A percentile compares a stretch with the other conserved stretches of the same genome.
Evolutionary conservation across 2,888 invertebrate genomes (phyloP).

Genomic region (Aelia acuminata): DNA sequence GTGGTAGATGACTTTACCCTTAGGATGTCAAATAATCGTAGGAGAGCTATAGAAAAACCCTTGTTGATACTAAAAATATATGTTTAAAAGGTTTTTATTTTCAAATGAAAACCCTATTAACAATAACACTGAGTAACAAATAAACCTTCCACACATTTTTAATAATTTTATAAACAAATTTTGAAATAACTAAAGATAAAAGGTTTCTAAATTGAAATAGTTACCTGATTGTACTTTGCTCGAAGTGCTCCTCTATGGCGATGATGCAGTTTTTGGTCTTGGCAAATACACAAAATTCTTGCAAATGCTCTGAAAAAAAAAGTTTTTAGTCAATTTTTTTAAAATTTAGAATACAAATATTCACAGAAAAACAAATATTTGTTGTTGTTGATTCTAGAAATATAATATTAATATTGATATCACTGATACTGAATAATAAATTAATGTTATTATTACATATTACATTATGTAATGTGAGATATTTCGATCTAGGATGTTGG

Average conservation of each 20-base stretch:
- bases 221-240: slow-evolving; percentile 88
- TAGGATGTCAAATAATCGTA: no score
- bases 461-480: no score
- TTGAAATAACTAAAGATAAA: no score
- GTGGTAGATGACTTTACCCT: no score
- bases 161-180: not conserved
- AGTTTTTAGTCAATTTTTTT: no score
- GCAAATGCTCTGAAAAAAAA: slow-evolving; percentile 88
- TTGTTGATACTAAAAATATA: not conserved
- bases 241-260: slow-evolving; percentile 88
- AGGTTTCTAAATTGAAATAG: slow-evolving; percentile 65
- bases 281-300: slow-evolving; percentile 90
- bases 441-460: no score
- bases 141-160: not conserved
- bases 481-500: no score
- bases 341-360: not conserved
- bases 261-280: slow-evolving; percentile 84
- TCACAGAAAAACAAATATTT: not conserved
- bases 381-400: not conserved
- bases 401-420: no score
- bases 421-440: no score
- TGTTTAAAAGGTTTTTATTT: not conserved
- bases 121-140: not conserved
- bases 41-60: no score
- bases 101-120: not conserved